Conservation (phyloP, 2,113 vertebrate genomes). For the Zosterops hypoxanthus region DNA sequence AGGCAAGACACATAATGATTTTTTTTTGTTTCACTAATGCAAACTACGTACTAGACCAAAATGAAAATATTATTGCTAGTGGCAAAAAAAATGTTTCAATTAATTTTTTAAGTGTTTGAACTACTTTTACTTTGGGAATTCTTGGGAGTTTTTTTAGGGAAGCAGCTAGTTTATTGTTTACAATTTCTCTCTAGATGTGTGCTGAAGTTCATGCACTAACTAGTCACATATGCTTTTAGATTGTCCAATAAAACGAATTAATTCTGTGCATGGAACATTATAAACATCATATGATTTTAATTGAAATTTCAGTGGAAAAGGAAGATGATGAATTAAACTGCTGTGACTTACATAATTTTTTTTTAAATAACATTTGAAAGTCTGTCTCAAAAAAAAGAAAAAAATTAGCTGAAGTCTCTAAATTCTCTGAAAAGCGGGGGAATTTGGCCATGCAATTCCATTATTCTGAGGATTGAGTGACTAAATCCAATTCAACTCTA, state of each 20-base stretch:
- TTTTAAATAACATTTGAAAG: neutral
- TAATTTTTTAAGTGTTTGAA: neutral
- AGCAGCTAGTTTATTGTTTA: neutral
- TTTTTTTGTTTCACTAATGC: neutral
- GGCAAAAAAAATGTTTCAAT: neutral
- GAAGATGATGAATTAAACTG: neutral
- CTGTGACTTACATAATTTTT: neutral
- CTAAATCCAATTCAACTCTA: slow-evolving; percentile 21
- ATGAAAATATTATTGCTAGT: neutral
- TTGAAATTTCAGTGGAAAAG: neutral
- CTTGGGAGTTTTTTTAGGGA: neutral
- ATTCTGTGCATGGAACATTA: neutral
- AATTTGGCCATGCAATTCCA: neutral
- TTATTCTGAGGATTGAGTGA: slow-evolving; percentile 4
- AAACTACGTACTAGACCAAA: neutral
- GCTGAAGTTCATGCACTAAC: neutral
- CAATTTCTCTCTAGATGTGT: neutral
- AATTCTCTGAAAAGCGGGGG: neutral
- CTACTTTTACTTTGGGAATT: neutral
- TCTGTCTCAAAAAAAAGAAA: neutral
- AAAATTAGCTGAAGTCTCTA: neutral
- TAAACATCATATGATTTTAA: neutral
- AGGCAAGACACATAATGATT: neutral
- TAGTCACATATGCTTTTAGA: neutral
- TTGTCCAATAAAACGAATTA: neutral